Evolutionary conservation across 2,113 vertebrate species (phyloP).

Genomic region (Otolemur garnettii): DNA sequence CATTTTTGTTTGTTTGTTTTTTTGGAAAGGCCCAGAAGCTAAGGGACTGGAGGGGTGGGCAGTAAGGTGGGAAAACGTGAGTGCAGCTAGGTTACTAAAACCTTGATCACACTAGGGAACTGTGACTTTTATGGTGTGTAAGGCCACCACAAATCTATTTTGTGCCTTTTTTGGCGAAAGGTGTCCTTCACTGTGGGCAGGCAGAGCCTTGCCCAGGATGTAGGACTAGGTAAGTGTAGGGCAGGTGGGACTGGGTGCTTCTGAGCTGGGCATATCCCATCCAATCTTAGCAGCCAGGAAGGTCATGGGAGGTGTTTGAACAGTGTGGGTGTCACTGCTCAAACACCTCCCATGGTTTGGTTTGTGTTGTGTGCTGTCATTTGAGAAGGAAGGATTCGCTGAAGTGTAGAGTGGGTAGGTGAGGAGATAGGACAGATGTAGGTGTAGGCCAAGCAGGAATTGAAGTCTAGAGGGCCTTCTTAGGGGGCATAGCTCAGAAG

Average conservation of each 20-base stretch:
- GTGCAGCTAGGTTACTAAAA: not conserved
- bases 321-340: not conserved
- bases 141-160: not conserved
- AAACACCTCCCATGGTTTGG: not conserved
- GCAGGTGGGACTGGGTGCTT: not conserved
- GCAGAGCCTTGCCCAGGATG: not conserved
- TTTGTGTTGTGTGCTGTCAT: not conserved
- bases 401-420: not conserved
- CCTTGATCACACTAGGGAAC: not conserved
- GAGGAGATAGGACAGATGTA: not conserved
- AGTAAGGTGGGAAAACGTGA: not conserved
- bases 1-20: too few relatives aligned
- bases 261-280: not conserved
- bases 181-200: not conserved
- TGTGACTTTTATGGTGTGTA: not conserved
- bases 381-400: not conserved
- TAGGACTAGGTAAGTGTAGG: not conserved
- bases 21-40: conserved; percentile 16
- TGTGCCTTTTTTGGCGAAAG: not conserved
- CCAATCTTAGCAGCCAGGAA: not conserved
- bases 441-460: not conserved
- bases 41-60: not conserved
- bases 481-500: not conserved
- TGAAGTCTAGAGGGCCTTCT: not conserved
- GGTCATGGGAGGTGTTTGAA: not conserved